A percentile compares a stretch with the other conserved stretches of the same genome.
Conservation (phyloP, 2,888 invertebrate species). For the Sphinx pinastri region DNA sequence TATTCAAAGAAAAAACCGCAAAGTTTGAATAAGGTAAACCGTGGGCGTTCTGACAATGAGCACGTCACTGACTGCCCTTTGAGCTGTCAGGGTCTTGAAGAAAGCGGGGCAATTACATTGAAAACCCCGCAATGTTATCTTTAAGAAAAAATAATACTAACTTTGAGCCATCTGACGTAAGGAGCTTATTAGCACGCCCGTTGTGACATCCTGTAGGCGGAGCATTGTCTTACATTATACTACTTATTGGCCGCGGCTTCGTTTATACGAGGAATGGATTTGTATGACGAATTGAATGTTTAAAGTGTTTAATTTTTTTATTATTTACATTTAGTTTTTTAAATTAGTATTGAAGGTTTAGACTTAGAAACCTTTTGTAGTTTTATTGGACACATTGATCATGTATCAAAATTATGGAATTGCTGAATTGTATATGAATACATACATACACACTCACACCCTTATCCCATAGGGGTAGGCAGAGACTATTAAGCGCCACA, state of each 20-base stretch:
- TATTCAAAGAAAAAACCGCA: conserved; percentile 70
- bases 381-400: too few relatives aligned
- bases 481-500: too few relatives aligned
- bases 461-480: too few relatives aligned
- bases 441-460: too few relatives aligned
- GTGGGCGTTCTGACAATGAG: conserved; percentile 82
- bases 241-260: conserved; percentile 5
- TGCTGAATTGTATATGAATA: too few relatives aligned
- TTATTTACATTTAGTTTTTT: neutral
- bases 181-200: conserved; percentile 78
- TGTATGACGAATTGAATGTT: neutral
- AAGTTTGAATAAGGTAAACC: conserved; percentile 80
- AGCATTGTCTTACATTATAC: conserved; percentile 45
- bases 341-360: neutral
- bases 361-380: too few relatives aligned
- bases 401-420: too few relatives aligned
- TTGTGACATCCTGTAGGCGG: conserved; percentile 53
- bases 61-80: conserved; percentile 78
- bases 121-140: conserved; percentile 79
- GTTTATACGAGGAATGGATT: neutral
- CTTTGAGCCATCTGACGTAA: conserved; percentile 71
- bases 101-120: conserved; percentile 83
- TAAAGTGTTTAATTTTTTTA: neutral
- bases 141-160: conserved; percentile 76
- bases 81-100: conserved; percentile 81